Percentiles rank a stretch among this genome's conserved stretches.
Evolutionary conservation across 2,797 vertebrate species (phyloP).

Genomic region (Enoplosus armatus): DNA sequence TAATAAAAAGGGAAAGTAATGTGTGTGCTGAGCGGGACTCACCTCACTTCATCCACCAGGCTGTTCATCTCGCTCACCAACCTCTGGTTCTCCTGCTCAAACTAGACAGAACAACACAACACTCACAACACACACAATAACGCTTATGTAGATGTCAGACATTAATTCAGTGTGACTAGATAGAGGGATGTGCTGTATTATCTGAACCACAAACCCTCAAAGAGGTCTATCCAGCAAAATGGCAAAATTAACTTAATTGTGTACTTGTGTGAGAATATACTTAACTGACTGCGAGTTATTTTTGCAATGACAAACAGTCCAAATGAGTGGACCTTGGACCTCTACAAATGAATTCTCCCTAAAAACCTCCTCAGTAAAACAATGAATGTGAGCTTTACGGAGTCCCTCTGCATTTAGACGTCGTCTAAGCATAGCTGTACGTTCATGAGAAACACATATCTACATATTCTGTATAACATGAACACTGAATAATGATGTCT

Average conservation of each 20-base stretch:
- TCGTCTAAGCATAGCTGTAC: background rate
- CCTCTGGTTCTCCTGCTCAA: slow-evolving; percentile 97
- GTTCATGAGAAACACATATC: slow-evolving; percentile 1
- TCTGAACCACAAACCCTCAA: background rate
- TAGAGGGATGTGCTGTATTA: background rate
- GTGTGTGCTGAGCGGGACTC: slow-evolving; percentile 16
- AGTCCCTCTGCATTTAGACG: background rate
- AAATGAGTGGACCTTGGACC: background rate
- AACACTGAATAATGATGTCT: slow-evolving; percentile 11
- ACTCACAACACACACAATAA: slow-evolving; percentile 6
- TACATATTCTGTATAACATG: background rate
- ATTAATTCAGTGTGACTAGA: background rate
- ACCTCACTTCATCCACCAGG: slow-evolving; percentile 98
- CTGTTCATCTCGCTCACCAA: slow-evolving; percentile 97
- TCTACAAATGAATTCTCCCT: background rate
- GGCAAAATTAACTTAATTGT: background rate
- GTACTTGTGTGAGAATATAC: background rate
- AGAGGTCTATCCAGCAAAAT: background rate
- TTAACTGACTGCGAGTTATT: background rate
- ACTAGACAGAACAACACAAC: slow-evolving; percentile 89
- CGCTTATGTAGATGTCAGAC: background rate
- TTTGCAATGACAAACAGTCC: background rate
- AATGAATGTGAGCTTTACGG: background rate
- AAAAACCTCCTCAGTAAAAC: slow-evolving; percentile 2
- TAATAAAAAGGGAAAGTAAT: background rate